These are phyloP conservation scores for Cyrtorhinus lividipennis DNA, from an alignment of 1,140 invertebrate species.

Conservation along the genomic window DNA sequence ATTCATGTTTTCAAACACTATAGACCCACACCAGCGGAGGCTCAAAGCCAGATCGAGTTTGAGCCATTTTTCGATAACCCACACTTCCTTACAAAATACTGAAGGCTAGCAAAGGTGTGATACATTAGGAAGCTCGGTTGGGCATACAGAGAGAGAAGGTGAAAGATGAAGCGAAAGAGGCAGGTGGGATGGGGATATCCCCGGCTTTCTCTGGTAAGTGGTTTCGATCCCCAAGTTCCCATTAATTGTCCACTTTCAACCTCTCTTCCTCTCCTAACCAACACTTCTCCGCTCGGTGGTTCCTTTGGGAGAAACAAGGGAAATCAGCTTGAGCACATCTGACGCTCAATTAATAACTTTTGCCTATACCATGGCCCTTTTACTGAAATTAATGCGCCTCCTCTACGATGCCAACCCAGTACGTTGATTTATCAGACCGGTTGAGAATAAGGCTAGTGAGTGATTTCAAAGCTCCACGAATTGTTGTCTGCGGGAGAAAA, in stretches of 20 bases:
- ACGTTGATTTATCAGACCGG: not conserved
- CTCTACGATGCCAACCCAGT: not conserved
- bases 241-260: not conserved
- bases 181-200: not conserved
- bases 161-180: not conserved
- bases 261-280: not conserved
- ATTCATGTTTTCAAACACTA: too few relatives aligned
- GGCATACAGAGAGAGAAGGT: not conserved
- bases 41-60: too few relatives aligned
- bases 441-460: too few relatives aligned
- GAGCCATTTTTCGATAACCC: too few relatives aligned
- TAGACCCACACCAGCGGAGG: too few relatives aligned
- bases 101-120: too few relatives aligned
- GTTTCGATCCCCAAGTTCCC: not conserved
- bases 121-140: not conserved
- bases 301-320: not conserved
- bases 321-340: not conserved
- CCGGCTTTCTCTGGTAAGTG: not conserved
- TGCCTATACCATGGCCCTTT: not conserved
- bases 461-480: too few relatives aligned
- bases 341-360: not conserved
- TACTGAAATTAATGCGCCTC: not conserved
- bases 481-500: too few relatives aligned
- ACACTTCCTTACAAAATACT: too few relatives aligned
- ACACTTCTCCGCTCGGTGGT: not conserved